These are phyloP conservation scores for Pseudeuparius sepicola DNA, from an alignment of 2,888 invertebrate genomes.

Conservation along the genomic window DNA sequence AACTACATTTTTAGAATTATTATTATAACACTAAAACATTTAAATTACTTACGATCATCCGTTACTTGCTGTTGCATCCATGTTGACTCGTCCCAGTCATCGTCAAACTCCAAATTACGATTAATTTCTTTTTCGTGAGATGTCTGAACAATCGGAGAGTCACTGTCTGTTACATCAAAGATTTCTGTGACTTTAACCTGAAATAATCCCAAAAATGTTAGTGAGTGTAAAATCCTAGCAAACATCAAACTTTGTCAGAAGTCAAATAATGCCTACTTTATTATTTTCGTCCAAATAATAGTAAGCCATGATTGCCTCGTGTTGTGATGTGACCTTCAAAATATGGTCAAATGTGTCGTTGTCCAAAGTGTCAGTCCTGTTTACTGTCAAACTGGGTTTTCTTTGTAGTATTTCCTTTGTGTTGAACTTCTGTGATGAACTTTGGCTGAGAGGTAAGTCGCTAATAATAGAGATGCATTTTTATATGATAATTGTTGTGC, in stretches of 20 bases:
- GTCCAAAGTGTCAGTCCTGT: conserved; percentile 33
- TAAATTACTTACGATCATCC: conserved; percentile 24
- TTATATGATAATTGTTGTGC: no score
- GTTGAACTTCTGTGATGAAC: conserved; percentile 32
- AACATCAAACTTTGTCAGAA: background rate
- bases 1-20: conserved; percentile 4
- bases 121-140: conserved; percentile 51
- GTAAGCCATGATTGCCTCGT: conserved; percentile 83
- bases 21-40: conserved; percentile 1
- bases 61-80: conserved; percentile 22
- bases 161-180: conserved; percentile 74
- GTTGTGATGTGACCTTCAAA: conserved; percentile 67
- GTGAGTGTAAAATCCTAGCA: background rate
- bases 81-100: conserved; percentile 46
- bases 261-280: no score
- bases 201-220: conserved; percentile 23
- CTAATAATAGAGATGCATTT: no score
- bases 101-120: conserved; percentile 56
- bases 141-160: conserved; percentile 54
- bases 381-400: conserved; percentile 36
- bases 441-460: conserved; percentile 33
- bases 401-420: conserved; percentile 35
- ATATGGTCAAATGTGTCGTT: conserved; percentile 62
- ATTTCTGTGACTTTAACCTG: conserved; percentile 82
- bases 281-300: conserved; percentile 85